Evolutionary conservation across 2,888 invertebrate species (phyloP), one percentile per base, ranked within the genome.

Genomic region (Drosophila picticornis): DNA sequence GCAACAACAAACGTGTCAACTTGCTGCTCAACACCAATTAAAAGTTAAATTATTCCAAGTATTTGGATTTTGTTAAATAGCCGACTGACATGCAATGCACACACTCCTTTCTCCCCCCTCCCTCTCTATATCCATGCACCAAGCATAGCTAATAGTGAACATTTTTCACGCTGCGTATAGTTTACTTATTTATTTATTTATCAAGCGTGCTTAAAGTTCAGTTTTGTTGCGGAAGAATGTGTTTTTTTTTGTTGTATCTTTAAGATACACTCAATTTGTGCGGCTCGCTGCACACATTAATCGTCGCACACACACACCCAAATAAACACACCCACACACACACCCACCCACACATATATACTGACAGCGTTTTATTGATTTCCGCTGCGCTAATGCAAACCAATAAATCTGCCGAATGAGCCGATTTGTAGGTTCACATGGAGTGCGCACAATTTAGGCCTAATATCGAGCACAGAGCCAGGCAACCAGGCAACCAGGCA

Each of bases 361-460:
- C 13, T 1, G 32, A 1, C 52, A 57, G 27, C 52, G 31, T 70
- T 81, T 86, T 87, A 90, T 90, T 90, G 90, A 90, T 90, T 90
- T 90, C 77, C 90, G 85, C 68, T 83, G 68, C 82, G 72, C 80
- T 88, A 87, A 88, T 88, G 90, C 83, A 84, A 74, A 75, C 77
- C 72, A 75, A 88, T 88, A 88, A 88, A 88, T 88, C 83, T 89
- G 70, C 70, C 60, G 76, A 90, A 89, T 84, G 89, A 87, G 80
- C 71, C 85, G 88, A 81, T 88, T 89, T 90, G 90, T 82, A 78
- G 87, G 84, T 69, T 73, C 48, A 43, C 57, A 43, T 40, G 29
- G 51, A 75, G 55, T 60, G 29, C 53, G 65, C 38, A 72, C 78
- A 79, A 79, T 78, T 79, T 67, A 43, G 72, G 78, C 72, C 75